phyloP scores from a whole-genome alignment of 2,113 vertebrate genomes.

The Oreochromis niloticus region DNA sequence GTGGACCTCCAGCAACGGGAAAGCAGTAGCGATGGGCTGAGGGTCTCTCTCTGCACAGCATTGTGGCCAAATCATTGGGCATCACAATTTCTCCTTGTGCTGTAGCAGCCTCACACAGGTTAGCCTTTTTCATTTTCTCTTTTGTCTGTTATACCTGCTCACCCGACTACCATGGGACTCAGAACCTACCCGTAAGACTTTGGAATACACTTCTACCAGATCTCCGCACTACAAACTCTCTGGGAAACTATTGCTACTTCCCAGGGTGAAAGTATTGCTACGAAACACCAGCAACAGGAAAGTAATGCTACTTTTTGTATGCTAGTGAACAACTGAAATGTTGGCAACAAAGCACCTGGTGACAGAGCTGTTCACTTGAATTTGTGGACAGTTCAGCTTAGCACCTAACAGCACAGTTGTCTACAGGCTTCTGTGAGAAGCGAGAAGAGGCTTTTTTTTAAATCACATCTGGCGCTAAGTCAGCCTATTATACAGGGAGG shows the following conservation, averaged over 20 bases:
- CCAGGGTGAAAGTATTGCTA: background rate
- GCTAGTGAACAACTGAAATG: background rate
- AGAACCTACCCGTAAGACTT: background rate
- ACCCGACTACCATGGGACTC: background rate
- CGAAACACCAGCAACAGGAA: background rate
- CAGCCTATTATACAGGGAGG: background rate
- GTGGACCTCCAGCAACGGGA: background rate
- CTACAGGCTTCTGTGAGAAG: background rate
- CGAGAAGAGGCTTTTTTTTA: no score
- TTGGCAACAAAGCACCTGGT: background rate
- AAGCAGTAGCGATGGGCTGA: background rate
- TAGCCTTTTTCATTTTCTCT: background rate
- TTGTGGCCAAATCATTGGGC: background rate
- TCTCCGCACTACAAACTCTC: background rate
- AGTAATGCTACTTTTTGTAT: background rate
- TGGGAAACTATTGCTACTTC: background rate
- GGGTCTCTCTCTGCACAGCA: background rate
- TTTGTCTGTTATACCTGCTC: background rate
- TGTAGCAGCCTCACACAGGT: background rate
- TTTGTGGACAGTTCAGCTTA: background rate
- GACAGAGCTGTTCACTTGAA: background rate
- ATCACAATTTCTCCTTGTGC: background rate
- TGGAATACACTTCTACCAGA: background rate
- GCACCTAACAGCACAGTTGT: background rate
- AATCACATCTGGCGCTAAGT: background rate